Base-by-base conservation (phyloP, 1,140 invertebrate genomes). In the Penaeus vannamei region DNA sequence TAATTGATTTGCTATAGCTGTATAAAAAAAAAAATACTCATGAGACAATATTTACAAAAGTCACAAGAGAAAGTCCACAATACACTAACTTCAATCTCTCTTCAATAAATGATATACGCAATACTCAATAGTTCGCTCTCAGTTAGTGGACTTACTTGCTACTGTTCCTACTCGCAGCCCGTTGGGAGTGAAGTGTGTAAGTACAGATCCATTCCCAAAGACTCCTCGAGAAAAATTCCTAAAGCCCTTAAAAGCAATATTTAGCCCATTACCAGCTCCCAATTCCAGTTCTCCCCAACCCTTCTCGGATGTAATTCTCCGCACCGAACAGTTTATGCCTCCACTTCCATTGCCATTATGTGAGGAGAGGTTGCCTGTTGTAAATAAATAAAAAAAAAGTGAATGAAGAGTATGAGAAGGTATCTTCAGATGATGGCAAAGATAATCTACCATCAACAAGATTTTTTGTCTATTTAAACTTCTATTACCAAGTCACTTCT, bases 301-400 rank as follows among this genome's bases (percentile, higher is more conserved):
- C 92, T 96, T 96, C 66, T 97, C 95, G 0, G 97, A 96, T 60
- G 96, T 94, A 36, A 97, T 93, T 91, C 97, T 94, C 91, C 96
- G 94, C 85, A 96, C 95, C n/a, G 95, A 95, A 20, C 96, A 92
- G 91, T 95, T 95, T 62, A 98, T 94, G 66, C 95, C 95, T 2
- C 97, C 97, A 36, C 94, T 93, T 8, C 96, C 96, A 90, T 95
- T 96, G 26, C 98, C 98, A 95, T 99, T 98, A 90, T 97, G 96
- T 12, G 96, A 96, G 53, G 95, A 95, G 59, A 99, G 93, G 91
- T 96, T 95, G 3, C 94, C 94, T 84, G 90, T 91, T 17, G 23
- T 42, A 23, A 20, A 64, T 5, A 42, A 84, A 64, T 66, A 76
- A 10, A 69, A n/a, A 64, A 46, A 46, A 66, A 22, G 20, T 5